Conservation (phyloP, 2,888 invertebrate species). For the Nephrocerus scutellatus region DNA sequence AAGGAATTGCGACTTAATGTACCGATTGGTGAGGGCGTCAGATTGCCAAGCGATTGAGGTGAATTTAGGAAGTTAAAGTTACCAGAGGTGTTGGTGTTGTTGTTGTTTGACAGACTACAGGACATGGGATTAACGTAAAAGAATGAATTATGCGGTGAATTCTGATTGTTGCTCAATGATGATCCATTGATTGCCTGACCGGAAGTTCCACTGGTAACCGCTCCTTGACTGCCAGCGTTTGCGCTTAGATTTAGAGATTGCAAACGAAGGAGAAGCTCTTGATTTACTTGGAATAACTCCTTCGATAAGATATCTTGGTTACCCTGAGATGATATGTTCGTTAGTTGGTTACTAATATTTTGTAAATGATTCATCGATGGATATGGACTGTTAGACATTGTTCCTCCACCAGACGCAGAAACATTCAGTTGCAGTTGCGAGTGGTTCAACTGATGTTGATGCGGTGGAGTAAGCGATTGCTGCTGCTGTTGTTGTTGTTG, state of each 20-base stretch:
- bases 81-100: constrained; percentile 30
- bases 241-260: constrained; percentile 43
- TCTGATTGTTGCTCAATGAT: constrained; percentile 27
- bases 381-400: constrained; percentile 32
- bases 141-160: constrained; percentile 44
- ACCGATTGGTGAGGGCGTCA: constrained; percentile 44
- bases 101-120: constrained; percentile 35
- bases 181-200: constrained; percentile 23
- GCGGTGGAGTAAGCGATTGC: constrained; percentile 22
- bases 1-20: constrained; percentile 44
- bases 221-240: constrained; percentile 11
- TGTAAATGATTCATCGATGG: constrained; percentile 44
- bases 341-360: constrained; percentile 40
- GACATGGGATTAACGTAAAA: constrained; percentile 47
- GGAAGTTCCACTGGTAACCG: constrained; percentile 22
- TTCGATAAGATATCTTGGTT: constrained; percentile 40
- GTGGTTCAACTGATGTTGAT: constrained; percentile 22
- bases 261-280: constrained; percentile 45
- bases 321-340: constrained; percentile 32
- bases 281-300: constrained; percentile 47
- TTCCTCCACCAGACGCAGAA: constrained; percentile 24
- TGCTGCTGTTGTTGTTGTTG: constrained; percentile 37
- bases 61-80: constrained; percentile 41
- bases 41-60: constrained; percentile 31
- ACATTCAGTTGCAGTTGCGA: constrained; percentile 35